phyloP scores from a whole-genome alignment of 2,797 vertebrate species.

The Cyprinodon diabolis region DNA sequence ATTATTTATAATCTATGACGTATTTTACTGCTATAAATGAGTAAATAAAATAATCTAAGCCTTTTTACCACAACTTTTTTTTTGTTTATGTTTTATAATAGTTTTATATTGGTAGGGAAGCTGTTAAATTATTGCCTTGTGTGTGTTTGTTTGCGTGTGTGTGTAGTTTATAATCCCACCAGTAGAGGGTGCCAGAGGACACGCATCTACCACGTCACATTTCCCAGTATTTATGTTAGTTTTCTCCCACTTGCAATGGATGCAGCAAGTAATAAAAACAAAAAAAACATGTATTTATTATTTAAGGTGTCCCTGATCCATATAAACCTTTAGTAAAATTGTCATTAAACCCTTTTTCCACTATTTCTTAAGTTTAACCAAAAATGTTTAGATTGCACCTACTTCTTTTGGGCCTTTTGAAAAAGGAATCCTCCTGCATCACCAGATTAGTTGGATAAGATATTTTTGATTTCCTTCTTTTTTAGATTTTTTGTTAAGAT shows the following conservation, averaged over 20 bases:
- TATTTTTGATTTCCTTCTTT: background rate
- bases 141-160: background rate
- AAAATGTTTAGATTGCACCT: constrained; percentile 78
- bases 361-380: constrained; percentile 53
- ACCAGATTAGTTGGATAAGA: constrained; percentile 44
- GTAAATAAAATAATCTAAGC: background rate
- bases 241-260: constrained; percentile 34
- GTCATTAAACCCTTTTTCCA: constrained; percentile 44
- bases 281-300: constrained; percentile 34
- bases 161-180: constrained; percentile 27
- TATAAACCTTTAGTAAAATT: constrained; percentile 46
- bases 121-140: no score
- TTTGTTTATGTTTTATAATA: background rate
- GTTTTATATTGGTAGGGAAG: background rate
- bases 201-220: constrained; percentile 21
- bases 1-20: background rate
- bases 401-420: constrained; percentile 67
- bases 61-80: background rate
- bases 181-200: constrained; percentile 76
- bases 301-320: constrained; percentile 47
- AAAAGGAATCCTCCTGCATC: constrained; percentile 60
- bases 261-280: constrained; percentile 42
- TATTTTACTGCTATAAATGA: background rate
- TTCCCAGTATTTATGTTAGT: background rate
- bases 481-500: constrained; percentile 15